Evolutionary conservation across 35 echinoderm and acorn worm genomes (phyloP).

Genomic region (Holothuria glaberrima): DNA sequence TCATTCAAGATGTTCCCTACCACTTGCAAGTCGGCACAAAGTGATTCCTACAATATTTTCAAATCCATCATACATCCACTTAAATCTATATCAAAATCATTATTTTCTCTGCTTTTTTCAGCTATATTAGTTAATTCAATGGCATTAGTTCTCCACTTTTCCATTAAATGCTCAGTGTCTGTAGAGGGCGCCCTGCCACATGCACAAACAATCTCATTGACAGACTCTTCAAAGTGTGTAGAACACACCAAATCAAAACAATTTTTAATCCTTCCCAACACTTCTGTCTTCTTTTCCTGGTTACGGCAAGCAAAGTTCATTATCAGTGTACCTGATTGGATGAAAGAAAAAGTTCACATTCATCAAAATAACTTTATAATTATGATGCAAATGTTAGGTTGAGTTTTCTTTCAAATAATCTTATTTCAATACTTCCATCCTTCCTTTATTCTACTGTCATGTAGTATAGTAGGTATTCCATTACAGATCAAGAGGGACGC

Average conservation of each 20-base stretch:
- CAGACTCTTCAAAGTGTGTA: constrained; percentile 50
- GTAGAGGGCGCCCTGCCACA: not conserved
- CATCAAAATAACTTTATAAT: not conserved
- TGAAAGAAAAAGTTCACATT: not conserved
- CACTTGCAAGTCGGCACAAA: too few relatives aligned
- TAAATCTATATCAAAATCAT: constrained; percentile 51
- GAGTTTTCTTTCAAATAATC: not conserved
- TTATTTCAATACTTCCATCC: too few relatives aligned
- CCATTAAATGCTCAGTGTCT: not conserved
- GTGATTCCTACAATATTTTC: constrained; percentile 5
- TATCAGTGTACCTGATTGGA: constrained; percentile 61
- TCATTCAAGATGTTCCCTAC: too few relatives aligned
- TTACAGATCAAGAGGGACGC: too few relatives aligned
- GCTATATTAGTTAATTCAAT: not conserved
- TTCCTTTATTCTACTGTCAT: too few relatives aligned
- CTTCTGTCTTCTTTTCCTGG: constrained; percentile 53
- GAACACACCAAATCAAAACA: constrained; percentile 58
- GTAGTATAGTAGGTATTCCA: too few relatives aligned
- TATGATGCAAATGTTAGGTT: not conserved
- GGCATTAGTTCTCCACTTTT: not conserved
- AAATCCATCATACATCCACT: constrained; percentile 49
- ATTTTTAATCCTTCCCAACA: constrained; percentile 55
- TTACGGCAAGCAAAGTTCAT: constrained; percentile 82
- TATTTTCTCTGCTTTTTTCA: not conserved
- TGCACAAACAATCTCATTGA: constrained; percentile 76